These are phyloP conservation scores for Mycalesis mineus DNA, from an alignment of 2,888 invertebrate species.

Conservation along the genomic window DNA sequence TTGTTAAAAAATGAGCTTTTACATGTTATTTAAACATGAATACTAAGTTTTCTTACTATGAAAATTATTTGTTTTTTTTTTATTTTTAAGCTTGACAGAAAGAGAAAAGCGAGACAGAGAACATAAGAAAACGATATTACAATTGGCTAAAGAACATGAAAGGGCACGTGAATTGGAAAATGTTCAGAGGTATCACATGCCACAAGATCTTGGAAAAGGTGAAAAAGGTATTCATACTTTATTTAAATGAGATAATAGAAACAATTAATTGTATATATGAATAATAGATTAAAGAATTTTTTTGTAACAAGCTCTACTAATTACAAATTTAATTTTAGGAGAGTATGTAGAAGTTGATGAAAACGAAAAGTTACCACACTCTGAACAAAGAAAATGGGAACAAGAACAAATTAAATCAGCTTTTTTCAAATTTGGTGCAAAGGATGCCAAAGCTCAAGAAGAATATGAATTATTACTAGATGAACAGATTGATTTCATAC, in stretches of 20 bases:
- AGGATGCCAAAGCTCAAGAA: slow-evolving; percentile 85
- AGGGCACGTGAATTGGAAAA: slow-evolving; percentile 94
- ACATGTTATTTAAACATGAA: too few species aligned
- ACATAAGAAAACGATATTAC: slow-evolving; percentile 93
- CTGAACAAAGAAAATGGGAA: slow-evolving; percentile 97
- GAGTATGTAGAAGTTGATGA: slow-evolving; percentile 92
- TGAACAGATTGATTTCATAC: slow-evolving; percentile 98
- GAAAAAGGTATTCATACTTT: slow-evolving; percentile 67
- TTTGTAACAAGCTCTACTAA: slow-evolving; percentile 12
- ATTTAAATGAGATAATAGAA: too few species aligned
- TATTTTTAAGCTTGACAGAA: slow-evolving; percentile 84
- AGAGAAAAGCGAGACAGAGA: slow-evolving; percentile 90
- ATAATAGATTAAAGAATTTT: background rate
- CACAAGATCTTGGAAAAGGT: slow-evolving; percentile 88
- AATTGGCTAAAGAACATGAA: slow-evolving; percentile 96
- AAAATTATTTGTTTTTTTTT: too few species aligned
- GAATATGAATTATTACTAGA: slow-evolving; percentile 96
- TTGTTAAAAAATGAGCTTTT: too few species aligned
- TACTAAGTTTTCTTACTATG: too few species aligned
- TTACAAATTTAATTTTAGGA: slow-evolving; percentile 48
- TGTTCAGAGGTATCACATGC: slow-evolving; percentile 96
- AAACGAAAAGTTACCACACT: slow-evolving; percentile 88
- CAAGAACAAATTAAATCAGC: slow-evolving; percentile 97
- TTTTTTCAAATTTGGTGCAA: slow-evolving; percentile 94
- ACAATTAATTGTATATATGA: too few species aligned